Conservation (phyloP, 2,113 vertebrate species). For the Saimiri boliviensis region DNA sequence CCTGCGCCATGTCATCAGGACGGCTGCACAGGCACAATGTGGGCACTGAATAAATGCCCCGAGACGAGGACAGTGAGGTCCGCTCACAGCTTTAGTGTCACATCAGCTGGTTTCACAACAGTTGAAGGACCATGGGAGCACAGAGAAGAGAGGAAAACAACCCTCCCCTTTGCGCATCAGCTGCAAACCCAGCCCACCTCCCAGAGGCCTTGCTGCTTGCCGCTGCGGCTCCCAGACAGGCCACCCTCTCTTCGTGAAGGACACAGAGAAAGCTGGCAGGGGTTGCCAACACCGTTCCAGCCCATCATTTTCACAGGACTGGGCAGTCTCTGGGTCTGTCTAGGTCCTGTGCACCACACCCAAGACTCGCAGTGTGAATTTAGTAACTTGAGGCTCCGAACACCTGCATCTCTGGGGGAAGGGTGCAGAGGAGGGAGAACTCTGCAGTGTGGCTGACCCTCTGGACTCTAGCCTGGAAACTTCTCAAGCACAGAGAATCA, state of each 20-base stretch:
- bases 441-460: neutral
- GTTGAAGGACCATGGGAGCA: too few species aligned
- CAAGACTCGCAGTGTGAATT: constrained; percentile 9
- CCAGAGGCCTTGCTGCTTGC: neutral
- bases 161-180: neutral
- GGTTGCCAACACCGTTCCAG: neutral
- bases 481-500: neutral
- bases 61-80: neutral
- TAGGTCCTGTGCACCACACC: neutral
- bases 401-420: constrained; percentile 35
- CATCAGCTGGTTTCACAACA: neutral
- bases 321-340: neutral
- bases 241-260: neutral
- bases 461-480: neutral
- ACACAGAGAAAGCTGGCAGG: constrained; percentile 64
- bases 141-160: neutral
- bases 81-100: neutral
- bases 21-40: rapidly evolving
- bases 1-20: rapidly evolving
- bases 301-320: neutral
- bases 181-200: neutral
- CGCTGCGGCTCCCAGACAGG: neutral
- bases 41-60: neutral
- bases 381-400: constrained; percentile 51
- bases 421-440: neutral